Conservation (phyloP, 2,797 vertebrate species). For the Pachyuromys duprasi region DNA sequence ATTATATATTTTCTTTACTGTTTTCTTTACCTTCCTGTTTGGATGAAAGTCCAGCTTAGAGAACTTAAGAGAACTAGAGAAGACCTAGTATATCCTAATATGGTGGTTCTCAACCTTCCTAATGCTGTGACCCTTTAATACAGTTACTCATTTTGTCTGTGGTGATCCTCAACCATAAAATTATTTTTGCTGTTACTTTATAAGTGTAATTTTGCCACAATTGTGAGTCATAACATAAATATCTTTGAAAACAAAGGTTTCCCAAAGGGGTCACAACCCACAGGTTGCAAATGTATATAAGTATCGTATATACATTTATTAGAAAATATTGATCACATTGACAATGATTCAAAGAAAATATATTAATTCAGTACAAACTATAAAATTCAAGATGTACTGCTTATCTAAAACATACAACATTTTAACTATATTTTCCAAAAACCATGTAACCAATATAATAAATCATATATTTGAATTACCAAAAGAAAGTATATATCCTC, state of each 20-base stretch:
- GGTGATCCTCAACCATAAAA: not conserved
- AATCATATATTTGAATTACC: not conserved
- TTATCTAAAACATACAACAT: not conserved
- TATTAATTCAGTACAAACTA: not conserved
- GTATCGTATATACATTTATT: not conserved
- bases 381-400: not conserved
- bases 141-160: not conserved
- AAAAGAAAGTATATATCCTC: not conserved
- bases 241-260: not conserved
- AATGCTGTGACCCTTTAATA: not conserved
- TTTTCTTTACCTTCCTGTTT: not conserved
- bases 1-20: constrained; percentile 7
- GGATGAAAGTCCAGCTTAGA: not conserved
- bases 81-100: not conserved
- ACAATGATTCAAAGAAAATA: constrained; percentile 27
- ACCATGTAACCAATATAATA: not conserved
- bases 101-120: not conserved
- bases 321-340: not conserved
- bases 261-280: not conserved
- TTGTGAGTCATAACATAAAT: not conserved
- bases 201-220: not conserved
- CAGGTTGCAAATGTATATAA: not conserved
- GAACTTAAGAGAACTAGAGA: not conserved
- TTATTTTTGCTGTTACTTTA: not conserved
- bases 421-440: not conserved